phyloP scores from a whole-genome alignment of 1,140 invertebrate genomes.

The Schmidtea mediterranea region DNA sequence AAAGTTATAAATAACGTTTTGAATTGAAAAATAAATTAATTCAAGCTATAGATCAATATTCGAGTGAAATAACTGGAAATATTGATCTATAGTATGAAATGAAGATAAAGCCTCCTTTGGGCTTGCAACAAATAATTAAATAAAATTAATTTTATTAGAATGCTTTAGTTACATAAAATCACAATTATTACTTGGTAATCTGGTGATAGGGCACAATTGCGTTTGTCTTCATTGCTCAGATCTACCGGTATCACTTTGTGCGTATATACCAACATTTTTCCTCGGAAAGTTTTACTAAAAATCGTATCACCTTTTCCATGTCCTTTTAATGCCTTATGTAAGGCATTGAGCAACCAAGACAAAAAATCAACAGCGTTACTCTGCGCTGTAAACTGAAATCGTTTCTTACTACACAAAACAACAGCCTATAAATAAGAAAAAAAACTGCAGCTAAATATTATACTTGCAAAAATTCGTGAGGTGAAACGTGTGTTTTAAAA shows the following conservation, averaged over 20 bases:
- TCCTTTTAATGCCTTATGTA: constrained; percentile 44
- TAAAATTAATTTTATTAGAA: too few relatives aligned
- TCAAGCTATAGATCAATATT: too few relatives aligned
- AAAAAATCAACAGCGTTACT: constrained; percentile 90
- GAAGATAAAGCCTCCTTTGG: constrained; percentile 2
- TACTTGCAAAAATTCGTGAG: constrained; percentile 87
- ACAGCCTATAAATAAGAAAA: constrained; percentile 36
- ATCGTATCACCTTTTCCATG: constrained; percentile 30
- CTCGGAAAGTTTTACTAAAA: constrained; percentile 75
- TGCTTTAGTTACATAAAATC: neutral
- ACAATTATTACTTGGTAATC: constrained; percentile 4
- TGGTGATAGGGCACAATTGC: neutral
- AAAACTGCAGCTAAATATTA: too few relatives aligned
- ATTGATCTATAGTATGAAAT: constrained; percentile 3
- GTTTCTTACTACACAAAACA: constrained; percentile 84
- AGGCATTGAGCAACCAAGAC: constrained; percentile 75
- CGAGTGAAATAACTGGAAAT: too few relatives aligned
- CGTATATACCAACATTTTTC: constrained; percentile 73
- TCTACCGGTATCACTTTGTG: constrained; percentile 75
- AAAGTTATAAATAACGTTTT: too few relatives aligned
- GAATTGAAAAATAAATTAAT: too few relatives aligned
- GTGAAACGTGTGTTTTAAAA: constrained; percentile 95
- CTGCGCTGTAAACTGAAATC: constrained; percentile 92
- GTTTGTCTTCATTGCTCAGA: constrained; percentile 20
- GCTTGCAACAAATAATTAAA: too few relatives aligned